Base-by-base conservation (phyloP, 2,113 vertebrate species). In the Elachura formosa region DNA sequence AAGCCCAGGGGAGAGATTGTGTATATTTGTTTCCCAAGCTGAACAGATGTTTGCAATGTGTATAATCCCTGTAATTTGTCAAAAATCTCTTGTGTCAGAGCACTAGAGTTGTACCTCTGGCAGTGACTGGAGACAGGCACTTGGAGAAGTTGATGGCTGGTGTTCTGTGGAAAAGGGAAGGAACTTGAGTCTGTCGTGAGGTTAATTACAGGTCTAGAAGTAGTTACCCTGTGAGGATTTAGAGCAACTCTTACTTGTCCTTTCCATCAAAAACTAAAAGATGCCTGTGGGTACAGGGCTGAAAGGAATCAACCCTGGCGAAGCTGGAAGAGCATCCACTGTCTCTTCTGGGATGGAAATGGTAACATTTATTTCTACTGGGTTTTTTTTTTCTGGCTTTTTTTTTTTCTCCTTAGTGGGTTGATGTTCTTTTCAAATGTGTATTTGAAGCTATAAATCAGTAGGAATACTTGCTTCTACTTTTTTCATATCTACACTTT, bases 311-410 rank as follows among this genome's bases (percentile, higher is more conserved):
- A 52, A 29, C 77, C 11, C 13, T 59, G 59, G 12, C 19, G 29
- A 59, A 85, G 8, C 1, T 84, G 36, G 33, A 36, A 81, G 68
- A 77, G 26, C 21, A 54, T 51, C 24, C 31, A 3, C 10, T 21
- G 26, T 25, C n/a, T 66, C 29, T 23, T 62, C 36, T 63, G 52
- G 68, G 23, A 13, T 51, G n/a, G n/a, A n/a, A n/a, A n/a, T n/a
- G n/a, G n/a, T n/a, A n/a, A n/a, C n/a, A n/a, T 33, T 72, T 49
- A 55, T 36, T 79, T 79, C 54, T 72, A 8, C 8, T 59, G 4
- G 7, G 15, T 8, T 0, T 1, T 12, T 14, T 20, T 36, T 41
- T 61, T 5, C 5, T 25, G 9, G 5, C 7, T 20, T 41, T 79
- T 15, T 63, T 68, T 17, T 59, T 40, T 24, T 4, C 59, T 34